Conservation (phyloP, 2,888 invertebrate species). For the Miltochrista miniata region DNA sequence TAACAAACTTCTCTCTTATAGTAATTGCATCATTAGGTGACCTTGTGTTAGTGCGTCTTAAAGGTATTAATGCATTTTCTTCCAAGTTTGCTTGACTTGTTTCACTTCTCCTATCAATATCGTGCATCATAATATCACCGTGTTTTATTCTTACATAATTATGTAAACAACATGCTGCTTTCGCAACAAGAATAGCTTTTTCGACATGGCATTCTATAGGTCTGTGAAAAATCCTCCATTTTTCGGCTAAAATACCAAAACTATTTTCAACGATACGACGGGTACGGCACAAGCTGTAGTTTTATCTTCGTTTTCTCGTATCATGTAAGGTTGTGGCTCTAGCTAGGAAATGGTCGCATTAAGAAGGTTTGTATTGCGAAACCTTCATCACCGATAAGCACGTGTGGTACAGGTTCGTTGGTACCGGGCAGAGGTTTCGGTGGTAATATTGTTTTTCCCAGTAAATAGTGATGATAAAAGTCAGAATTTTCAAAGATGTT, state of each 20-base stretch:
- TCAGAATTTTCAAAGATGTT: conserved; percentile 2
- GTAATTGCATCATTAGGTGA: background rate
- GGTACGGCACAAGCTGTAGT: background rate
- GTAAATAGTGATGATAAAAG: background rate
- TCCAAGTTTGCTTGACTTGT: background rate
- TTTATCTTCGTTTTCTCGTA: conserved; percentile 1
- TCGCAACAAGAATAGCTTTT: background rate
- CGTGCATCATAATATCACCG: background rate
- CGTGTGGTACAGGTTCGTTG: conserved; percentile 12
- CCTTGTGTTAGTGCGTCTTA: background rate
- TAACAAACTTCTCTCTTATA: background rate
- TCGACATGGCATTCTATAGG: conserved; percentile 1
- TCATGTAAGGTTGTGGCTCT: background rate
- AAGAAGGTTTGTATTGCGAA: conserved; percentile 12
- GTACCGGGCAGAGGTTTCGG: conserved; percentile 5
- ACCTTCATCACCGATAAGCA: conserved; percentile 22
- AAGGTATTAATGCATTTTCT: background rate
- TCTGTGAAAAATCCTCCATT: conserved; percentile 3
- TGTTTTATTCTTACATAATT: background rate
- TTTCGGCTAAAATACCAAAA: background rate
- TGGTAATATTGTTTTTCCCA: background rate
- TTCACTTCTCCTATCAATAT: background rate
- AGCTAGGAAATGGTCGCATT: conserved; percentile 1
- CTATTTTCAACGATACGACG: background rate
- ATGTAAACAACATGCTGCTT: background rate